Conservation (phyloP, 2,113 vertebrate genomes). For the Hemiprocne comata region DNA sequence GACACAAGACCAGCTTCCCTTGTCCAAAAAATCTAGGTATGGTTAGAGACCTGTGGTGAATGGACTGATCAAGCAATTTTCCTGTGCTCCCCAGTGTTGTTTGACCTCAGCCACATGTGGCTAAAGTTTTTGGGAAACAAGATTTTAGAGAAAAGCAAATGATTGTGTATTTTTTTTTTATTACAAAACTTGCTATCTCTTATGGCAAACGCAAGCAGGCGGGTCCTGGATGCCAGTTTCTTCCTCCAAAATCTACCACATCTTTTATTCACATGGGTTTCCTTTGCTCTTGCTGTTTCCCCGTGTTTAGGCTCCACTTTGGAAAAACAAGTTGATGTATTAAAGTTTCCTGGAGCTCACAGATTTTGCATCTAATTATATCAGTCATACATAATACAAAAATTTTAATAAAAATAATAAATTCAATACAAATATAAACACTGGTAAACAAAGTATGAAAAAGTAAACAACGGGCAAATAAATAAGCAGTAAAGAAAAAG, state of each 20-base stretch:
- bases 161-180: not conserved
- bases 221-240: not conserved
- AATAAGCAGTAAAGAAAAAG: not conserved
- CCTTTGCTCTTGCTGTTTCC: not conserved
- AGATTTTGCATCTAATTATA: not conserved
- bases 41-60: not conserved
- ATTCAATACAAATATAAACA: not conserved
- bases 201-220: not conserved
- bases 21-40: not conserved
- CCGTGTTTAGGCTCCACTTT: not conserved
- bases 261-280: not conserved
- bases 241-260: not conserved
- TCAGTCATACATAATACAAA: not conserved
- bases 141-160: not conserved
- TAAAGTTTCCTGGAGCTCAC: not conserved
- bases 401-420: not conserved
- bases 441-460: not conserved
- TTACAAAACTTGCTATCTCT: not conserved
- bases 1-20: not conserved
- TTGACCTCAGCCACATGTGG: not conserved
- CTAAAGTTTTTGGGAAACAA: not conserved
- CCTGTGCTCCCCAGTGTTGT: not conserved
- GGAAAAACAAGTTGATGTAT: not conserved
- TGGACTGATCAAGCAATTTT: rapidly evolving
- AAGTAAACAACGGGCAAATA: not conserved